Evolutionary conservation across 2,888 invertebrate species (phyloP).

Genomic region (Orthosia incerta): DNA sequence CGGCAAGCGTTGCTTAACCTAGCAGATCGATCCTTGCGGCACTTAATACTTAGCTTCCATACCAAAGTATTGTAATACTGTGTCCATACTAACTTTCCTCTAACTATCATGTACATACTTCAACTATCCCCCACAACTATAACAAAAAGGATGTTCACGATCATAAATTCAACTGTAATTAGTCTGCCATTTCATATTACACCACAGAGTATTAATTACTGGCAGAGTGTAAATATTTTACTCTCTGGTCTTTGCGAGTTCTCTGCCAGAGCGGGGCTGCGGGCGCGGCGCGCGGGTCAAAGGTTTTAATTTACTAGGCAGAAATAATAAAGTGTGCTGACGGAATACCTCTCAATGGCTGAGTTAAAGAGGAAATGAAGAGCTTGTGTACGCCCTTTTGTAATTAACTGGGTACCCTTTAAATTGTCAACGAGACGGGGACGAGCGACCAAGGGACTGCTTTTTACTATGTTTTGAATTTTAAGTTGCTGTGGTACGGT

Average conservation of each 20-base stretch:
- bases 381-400: conserved; percentile 58
- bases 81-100: no score
- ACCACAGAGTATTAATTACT: conserved; percentile 76
- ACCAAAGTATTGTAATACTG: no score
- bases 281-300: conserved; percentile 52
- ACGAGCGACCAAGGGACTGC: conserved; percentile 18
- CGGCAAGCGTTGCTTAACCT: neutral
- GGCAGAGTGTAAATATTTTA: conserved; percentile 75
- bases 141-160: conserved; percentile 16
- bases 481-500: conserved; percentile 34
- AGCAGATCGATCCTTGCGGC: neutral
- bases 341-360: conserved; percentile 61
- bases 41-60: neutral
- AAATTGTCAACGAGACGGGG: conserved; percentile 58
- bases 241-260: conserved; percentile 47
- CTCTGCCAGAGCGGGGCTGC: conserved; percentile 30
- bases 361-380: conserved; percentile 58
- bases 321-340: conserved; percentile 65
- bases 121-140: neutral
- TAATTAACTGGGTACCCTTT: conserved; percentile 62
- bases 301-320: conserved; percentile 69
- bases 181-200: conserved; percentile 71
- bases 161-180: conserved; percentile 56
- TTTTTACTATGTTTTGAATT: conserved; percentile 53
- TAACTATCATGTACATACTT: no score